Evolutionary conservation across 2,888 invertebrate species (phyloP), one percentile per base, ranked within the genome.

Genomic region (Xestoiulus laeticollis): DNA sequence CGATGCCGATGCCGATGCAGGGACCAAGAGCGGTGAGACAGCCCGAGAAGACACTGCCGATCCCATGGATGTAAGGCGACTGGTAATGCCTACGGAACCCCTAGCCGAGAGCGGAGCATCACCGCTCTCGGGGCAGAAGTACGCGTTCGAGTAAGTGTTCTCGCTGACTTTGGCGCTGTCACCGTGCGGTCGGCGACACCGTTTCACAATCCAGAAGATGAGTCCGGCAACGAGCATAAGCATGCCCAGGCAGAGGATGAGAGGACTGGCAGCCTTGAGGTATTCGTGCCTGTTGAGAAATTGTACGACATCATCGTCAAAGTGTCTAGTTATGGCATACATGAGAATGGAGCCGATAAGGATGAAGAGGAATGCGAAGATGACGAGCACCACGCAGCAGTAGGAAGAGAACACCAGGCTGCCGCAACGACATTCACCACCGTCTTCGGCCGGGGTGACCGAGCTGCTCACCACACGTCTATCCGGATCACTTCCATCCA

Each of bases 371-470:
- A 87, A 38, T 12, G 87, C 87, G 19, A 87, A 87, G 22, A 87
- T 87, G 87, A 87, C 38, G 8, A 87, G 82, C 33, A 87, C 87
- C 33, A 87, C 87, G 82, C 87, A 87, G 43, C 87, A 87, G n/a
- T 68, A 82, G 82, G 87, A 87, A 10, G 87, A 87, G 30, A 87
- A 30, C 14, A 87, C 82, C 32, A 83, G 68, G 33, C 59, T 44
- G 19, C 87, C 87, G 16, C 68, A 22, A 19, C 44, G 87, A 26
- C 87, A 87, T 33, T 87, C 87, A 4, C 38, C 44, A 6, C 43
- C 22, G 43, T 85, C 85, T 43, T 43, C 43, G 43, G 43, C 43
- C 6, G 43, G 43, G 43, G 43, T 43, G 43, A 43, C 43, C 22
- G 14, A 78, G 30, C 6, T 78, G 78, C 14, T 78, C 22, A 78